Conservation (phyloP, 2,888 invertebrate species). For the Erebia ligea region DNA sequence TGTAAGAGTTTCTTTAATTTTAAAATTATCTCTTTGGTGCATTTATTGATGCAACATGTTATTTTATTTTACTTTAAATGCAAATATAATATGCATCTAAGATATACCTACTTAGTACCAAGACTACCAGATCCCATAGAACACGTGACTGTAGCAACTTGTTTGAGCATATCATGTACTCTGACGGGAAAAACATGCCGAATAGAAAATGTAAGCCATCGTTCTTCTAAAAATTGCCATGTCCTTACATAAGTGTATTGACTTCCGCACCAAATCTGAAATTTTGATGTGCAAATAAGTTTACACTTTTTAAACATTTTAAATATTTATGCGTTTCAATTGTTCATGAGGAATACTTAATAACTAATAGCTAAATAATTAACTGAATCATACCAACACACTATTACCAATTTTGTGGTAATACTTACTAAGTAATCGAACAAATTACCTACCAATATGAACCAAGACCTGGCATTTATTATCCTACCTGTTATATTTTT, state of each 20-base stretch:
- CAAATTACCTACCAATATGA: no score
- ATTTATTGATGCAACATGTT: not conserved
- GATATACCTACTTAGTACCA: constrained; percentile 50
- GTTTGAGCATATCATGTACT: constrained; percentile 54
- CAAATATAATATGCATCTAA: not conserved
- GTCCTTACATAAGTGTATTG: constrained; percentile 68
- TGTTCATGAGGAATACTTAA: no score
- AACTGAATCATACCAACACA: no score
- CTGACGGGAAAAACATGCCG: constrained; percentile 64
- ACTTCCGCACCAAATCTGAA: constrained; percentile 60
- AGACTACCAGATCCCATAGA: constrained; percentile 51
- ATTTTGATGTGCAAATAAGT: not conserved
- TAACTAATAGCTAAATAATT: no score
- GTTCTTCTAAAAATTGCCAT: constrained; percentile 66
- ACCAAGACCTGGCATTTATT: no score
- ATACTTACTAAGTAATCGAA: no score
- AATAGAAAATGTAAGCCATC: constrained; percentile 70
- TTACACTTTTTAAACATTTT: no score
- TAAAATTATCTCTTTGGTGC: not conserved
- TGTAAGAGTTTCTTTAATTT: constrained; percentile 4
- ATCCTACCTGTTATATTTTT: no score
- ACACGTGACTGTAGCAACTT: constrained; percentile 53
- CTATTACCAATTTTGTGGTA: no score
- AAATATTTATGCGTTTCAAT: no score
- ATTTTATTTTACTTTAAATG: not conserved